Evolutionary conservation across 2,888 invertebrate genomes (phyloP).

Genomic region (Apantesis nais): DNA sequence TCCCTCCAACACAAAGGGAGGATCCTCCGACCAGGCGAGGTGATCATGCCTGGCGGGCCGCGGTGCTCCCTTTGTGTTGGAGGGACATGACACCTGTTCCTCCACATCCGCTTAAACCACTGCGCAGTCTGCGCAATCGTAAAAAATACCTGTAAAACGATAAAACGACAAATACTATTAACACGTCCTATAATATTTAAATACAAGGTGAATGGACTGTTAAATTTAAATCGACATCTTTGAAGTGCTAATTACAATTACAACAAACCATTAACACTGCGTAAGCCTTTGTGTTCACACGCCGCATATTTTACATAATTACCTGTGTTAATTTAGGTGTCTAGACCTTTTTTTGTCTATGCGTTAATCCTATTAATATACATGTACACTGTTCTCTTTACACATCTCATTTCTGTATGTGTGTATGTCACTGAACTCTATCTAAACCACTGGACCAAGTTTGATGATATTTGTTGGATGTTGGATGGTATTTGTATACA

Average conservation of each 20-base stretch:
- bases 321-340: constrained; percentile 1
- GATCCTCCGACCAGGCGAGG: no score
- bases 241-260: constrained; percentile 4
- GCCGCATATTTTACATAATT: neutral
- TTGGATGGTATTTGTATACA: neutral
- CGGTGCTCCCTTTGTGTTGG: no score
- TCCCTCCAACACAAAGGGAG: no score
- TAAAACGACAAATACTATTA: neutral
- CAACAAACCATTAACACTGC: neutral
- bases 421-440: neutral
- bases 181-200: neutral
- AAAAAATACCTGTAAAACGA: neutral
- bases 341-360: neutral
- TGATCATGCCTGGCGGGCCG: no score
- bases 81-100: no score
- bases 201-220: neutral
- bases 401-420: neutral
- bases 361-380: neutral
- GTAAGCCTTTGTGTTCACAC: neutral
- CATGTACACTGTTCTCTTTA: neutral
- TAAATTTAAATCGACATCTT: neutral
- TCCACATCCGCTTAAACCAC: no score
- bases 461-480: neutral
- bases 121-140: no score
- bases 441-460: neutral